Evolutionary conservation across 2,113 vertebrate genomes (phyloP).

Genomic region (Speoplatyrhinus poulsoni): DNA sequence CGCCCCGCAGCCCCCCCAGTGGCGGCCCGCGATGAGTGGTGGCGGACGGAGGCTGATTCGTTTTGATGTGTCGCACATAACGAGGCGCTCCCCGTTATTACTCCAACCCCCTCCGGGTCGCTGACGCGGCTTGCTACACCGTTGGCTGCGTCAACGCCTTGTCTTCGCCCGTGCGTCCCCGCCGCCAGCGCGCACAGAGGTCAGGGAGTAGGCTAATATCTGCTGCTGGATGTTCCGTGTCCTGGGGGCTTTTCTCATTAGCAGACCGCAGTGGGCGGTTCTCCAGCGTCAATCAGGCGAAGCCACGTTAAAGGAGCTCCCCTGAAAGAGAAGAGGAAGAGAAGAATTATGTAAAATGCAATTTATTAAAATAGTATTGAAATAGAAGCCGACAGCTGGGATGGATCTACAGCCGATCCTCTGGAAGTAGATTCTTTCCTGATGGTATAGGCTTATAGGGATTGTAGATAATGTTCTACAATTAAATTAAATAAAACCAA

Average conservation of each 20-base stretch:
- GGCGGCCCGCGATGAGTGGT: constrained; percentile 54
- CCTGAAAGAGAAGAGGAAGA: constrained; percentile 44
- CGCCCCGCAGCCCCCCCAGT: constrained; percentile 47
- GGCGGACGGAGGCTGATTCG: constrained; percentile 64
- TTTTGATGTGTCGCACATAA: constrained; percentile 70
- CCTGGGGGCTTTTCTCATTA: constrained; percentile 68
- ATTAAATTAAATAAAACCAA: no score
- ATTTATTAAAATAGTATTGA: constrained; percentile 22
- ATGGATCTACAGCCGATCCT: constrained; percentile 37
- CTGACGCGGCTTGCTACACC: constrained; percentile 34
- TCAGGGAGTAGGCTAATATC: constrained; percentile 63
- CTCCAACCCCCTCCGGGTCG: constrained; percentile 45
- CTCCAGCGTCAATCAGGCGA: constrained; percentile 54
- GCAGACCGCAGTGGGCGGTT: constrained; percentile 58
- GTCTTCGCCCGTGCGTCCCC: constrained; percentile 25
- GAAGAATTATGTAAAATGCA: not conserved
- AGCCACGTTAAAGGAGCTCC: constrained; percentile 50
- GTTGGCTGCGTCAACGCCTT: constrained; percentile 38
- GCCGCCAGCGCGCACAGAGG: constrained; percentile 54
- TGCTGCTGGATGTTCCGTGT: constrained; percentile 59
- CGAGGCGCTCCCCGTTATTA: constrained; percentile 51
- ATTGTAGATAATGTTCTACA: no score
- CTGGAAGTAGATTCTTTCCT: constrained; percentile 16
- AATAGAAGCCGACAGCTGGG: constrained; percentile 7
- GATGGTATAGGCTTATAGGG: no score